phyloP scores from a whole-genome alignment of 2,797 vertebrate genomes.

The Neomorphus geoffroyi region DNA sequence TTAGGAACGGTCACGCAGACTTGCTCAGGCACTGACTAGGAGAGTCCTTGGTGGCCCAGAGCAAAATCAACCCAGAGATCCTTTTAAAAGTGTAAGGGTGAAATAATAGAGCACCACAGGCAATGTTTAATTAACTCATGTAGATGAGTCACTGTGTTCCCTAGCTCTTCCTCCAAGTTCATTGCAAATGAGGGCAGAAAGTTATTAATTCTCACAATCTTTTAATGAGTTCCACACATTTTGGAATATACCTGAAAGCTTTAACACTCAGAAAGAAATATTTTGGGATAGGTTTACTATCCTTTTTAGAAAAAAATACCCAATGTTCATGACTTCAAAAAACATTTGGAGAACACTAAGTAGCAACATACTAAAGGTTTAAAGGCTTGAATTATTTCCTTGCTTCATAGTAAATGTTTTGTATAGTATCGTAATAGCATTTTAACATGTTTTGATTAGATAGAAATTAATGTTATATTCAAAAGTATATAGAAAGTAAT shows the following conservation, averaged over 20 bases:
- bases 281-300: not conserved
- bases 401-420: not conserved
- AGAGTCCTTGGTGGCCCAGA: not conserved
- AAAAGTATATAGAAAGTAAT: not conserved
- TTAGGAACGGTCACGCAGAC: not conserved
- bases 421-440: not conserved
- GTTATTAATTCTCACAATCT: not conserved
- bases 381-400: not conserved
- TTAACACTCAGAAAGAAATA: not conserved
- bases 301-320: rapidly evolving
- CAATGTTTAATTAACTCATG: conserved; percentile 42
- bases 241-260: not conserved
- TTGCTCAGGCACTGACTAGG: not conserved
- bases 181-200: not conserved
- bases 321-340: not conserved
- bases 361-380: not conserved
- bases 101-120: conserved; percentile 27
- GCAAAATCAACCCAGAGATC: conserved; percentile 15
- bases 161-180: not conserved
- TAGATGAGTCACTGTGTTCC: not conserved
- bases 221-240: not conserved
- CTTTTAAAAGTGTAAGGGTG: conserved; percentile 23
- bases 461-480: not conserved
- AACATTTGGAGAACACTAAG: not conserved
- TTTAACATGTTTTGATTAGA: not conserved